Percentiles rank a stretch among this genome's conserved stretches.
These are phyloP conservation scores for Mya arenaria DNA, from an alignment of 1,140 invertebrate genomes.

Conservation along the genomic window DNA sequence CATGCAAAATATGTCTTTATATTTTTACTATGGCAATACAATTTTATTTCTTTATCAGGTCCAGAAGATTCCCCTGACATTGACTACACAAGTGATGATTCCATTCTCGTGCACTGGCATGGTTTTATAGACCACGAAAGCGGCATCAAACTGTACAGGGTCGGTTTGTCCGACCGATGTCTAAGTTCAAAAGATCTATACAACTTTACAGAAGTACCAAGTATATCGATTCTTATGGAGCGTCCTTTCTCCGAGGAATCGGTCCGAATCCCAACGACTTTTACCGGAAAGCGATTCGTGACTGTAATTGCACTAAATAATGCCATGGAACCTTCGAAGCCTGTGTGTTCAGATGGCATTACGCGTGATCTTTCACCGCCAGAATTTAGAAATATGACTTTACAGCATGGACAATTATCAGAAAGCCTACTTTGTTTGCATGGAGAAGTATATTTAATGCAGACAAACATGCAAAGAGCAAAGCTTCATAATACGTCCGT, in stretches of 20 bases:
- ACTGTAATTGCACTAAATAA: conserved; percentile 61
- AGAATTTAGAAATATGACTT: conserved; percentile 24
- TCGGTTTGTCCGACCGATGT: conserved; percentile 48
- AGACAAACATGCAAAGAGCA: background rate
- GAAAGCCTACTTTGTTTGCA: conserved; percentile 38
- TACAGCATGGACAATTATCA: conserved; percentile 38
- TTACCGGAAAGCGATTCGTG: conserved; percentile 43
- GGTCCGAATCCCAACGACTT: conserved; percentile 19
- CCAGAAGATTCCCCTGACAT: conserved; percentile 45
- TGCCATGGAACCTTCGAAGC: conserved; percentile 59
- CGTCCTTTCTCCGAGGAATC: background rate
- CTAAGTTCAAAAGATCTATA: conserved; percentile 32
- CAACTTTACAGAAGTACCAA: background rate
- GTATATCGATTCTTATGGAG: background rate
- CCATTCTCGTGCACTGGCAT: conserved; percentile 55
- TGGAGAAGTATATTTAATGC: conserved; percentile 52
- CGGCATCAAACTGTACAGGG: conserved; percentile 58
- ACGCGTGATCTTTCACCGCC: conserved; percentile 48
- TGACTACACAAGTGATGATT: conserved; percentile 60
- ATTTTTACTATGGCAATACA: background rate
- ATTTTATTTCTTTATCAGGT: conserved; percentile 1
- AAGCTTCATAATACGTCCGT: background rate
- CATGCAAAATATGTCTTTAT: background rate
- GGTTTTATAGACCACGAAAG: conserved; percentile 69
- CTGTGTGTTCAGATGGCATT: conserved; percentile 64